phyloP scores from a whole-genome alignment of 2,888 invertebrate genomes.

The Habrosyne pyritoides region DNA sequence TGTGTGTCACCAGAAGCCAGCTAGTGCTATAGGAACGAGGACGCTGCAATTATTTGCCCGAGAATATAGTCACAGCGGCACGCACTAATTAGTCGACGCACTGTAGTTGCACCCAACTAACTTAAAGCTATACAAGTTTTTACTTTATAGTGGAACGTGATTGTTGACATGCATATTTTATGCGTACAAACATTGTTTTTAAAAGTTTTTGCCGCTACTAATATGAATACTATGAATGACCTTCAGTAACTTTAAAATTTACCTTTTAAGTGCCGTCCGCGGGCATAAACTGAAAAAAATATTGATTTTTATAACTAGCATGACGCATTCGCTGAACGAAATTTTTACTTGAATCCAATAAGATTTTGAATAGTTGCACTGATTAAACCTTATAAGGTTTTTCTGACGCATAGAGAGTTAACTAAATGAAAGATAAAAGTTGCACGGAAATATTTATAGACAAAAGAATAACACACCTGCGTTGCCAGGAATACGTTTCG shows the following conservation, averaged over 20 bases:
- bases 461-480: background rate
- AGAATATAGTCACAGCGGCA: slow-evolving; percentile 12
- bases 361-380: too few species aligned
- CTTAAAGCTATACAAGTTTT: background rate
- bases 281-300: too few species aligned
- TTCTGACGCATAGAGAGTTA: background rate
- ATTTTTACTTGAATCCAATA: background rate
- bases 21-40: background rate
- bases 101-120: slow-evolving; percentile 11
- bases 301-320: background rate
- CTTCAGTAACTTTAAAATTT: too few species aligned
- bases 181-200: background rate
- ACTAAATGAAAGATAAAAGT: background rate
- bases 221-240: too few species aligned
- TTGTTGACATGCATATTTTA: background rate
- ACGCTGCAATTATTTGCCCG: background rate
- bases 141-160: background rate
- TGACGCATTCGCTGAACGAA: background rate
- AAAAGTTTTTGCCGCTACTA: too few species aligned
- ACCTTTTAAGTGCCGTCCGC: too few species aligned
- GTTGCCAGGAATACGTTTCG: background rate
- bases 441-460: background rate
- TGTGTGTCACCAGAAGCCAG: background rate
- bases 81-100: slow-evolving; percentile 30
- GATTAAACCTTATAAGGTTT: too few species aligned